phyloP scores from a whole-genome alignment of 2,888 invertebrate genomes.

The Pseudoips prasinana region DNA sequence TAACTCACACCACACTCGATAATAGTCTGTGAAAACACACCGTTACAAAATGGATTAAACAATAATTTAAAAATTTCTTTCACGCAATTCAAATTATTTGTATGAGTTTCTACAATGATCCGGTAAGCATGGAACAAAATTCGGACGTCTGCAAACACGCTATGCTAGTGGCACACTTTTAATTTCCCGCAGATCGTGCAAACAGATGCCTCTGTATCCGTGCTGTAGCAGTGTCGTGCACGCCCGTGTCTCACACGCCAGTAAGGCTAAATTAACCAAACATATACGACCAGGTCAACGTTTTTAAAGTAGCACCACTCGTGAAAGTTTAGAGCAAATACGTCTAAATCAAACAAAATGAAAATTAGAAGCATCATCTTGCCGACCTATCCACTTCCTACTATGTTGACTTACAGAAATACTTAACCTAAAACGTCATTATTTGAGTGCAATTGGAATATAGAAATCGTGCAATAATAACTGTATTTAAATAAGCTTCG shows the following conservation, averaged over 20 bases:
- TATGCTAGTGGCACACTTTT: conserved; percentile 62
- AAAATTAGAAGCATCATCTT: conserved; percentile 59
- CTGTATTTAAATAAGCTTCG: too few species aligned
- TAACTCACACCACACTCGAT: conserved; percentile 23
- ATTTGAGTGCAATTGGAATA: too few species aligned
- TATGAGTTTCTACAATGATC: conserved; percentile 36
- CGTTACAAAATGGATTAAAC: conserved; percentile 42
- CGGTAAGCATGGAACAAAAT: conserved; percentile 40
- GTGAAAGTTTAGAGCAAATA: conserved; percentile 76
- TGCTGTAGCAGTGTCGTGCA: conserved; percentile 36
- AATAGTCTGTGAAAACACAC: conserved; percentile 40
- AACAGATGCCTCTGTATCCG: conserved; percentile 44
- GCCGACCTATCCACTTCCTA: conserved; percentile 43
- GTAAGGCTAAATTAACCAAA: conserved; percentile 63
- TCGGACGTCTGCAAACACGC: conserved; percentile 52
- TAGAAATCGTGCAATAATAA: too few species aligned
- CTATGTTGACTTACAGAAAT: conserved; percentile 27
- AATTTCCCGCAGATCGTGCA: conserved; percentile 51
- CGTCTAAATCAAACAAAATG: conserved; percentile 63
- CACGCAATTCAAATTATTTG: conserved; percentile 48
- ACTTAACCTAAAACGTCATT: conserved; percentile 24
- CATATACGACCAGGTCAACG: conserved; percentile 68
- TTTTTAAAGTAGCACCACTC: conserved; percentile 73
- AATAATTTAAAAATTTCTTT: conserved; percentile 41
- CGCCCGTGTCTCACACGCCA: conserved; percentile 41